Evolutionary conservation across 2,797 vertebrate species (phyloP), one percentile per base, ranked within the genome.

Genomic region (Galago senegalensis): DNA sequence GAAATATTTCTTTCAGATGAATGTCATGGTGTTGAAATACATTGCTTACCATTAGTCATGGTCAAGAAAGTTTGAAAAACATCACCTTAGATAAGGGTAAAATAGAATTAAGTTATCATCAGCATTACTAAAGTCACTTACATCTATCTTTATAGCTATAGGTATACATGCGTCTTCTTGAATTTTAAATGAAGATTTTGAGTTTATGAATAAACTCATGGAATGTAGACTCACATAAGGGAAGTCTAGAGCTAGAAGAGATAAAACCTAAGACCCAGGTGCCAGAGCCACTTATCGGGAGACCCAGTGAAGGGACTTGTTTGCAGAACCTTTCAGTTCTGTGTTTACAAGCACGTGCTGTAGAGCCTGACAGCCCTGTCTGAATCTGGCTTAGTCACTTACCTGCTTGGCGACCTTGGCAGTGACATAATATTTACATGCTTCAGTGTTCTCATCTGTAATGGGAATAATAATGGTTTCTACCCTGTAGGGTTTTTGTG

Each of bases 361-460:
- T 20, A 56, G 16, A 53, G 53, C 67, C 61, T 61, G 77, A 20
- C 10, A 12, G 58, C 61, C 91, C 17, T 75, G 72, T 87, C 69
- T 91, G n/a, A 91, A 46, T 87, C 76, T 82, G 60, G 27, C 49
- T 92, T 46, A 27, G 46, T 77, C n/a, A 40, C 8, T 11, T 95
- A 72, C 53, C 76, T 93, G 76, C 81, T 83, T 93, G 37, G 77
- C 4, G 14, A 85, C 92, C 58, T 97, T 72, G 89, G 65, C 89
- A 97, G 88, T 87, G 80, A 72, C 5, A 27, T 94, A 85, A 61
- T 93, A 56, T 95, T 87, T 91, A 89, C 43, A 40, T 53, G 56
- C 75, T 61, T 91, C 53, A 43, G 76, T 84, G 18, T 96, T 96
- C 87, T 97, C 76, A 37, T 96, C 56, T 92, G 21, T 83, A 92